Conservation (phyloP, 2,797 vertebrate species). For the Schizopygopsis malacanthus region DNA sequence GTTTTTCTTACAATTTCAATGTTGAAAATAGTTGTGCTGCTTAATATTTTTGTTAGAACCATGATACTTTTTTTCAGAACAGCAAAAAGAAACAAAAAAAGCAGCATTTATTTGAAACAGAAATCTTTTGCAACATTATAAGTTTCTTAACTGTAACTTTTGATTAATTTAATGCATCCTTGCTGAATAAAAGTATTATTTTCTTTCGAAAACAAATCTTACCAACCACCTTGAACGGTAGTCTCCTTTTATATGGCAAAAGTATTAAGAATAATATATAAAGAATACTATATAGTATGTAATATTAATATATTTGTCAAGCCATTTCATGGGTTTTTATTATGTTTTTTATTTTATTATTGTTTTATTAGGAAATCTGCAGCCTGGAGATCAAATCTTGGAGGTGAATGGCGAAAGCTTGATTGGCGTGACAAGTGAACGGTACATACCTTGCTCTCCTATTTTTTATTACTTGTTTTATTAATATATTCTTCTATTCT, state of each 20-base stretch:
- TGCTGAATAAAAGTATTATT: background rate
- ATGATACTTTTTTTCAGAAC: no score
- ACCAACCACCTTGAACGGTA: no score
- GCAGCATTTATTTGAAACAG: no score
- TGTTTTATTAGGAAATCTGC: conserved; percentile 80
- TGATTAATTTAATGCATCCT: background rate
- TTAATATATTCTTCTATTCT: background rate
- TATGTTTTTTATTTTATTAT: conserved; percentile 7
- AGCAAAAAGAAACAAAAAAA: no score
- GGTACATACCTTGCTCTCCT: conserved; percentile 70
- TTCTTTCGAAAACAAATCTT: background rate
- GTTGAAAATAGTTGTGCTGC: no score
- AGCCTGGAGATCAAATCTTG: conserved; percentile 91
- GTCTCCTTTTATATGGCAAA: background rate
- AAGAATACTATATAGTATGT: background rate
- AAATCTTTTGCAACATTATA: no score
- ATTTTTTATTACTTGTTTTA: background rate
- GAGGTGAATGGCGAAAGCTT: conserved; percentile 91
- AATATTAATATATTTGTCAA: background rate
- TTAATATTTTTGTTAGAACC: no score
- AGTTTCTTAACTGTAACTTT: background rate
- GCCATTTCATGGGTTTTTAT: background rate
- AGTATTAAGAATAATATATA: background rate
- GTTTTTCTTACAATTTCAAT: no score
- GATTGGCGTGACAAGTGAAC: conserved; percentile 88